phyloP scores from a whole-genome alignment of 2,888 invertebrate species.

The Xestia sexstrigata region DNA sequence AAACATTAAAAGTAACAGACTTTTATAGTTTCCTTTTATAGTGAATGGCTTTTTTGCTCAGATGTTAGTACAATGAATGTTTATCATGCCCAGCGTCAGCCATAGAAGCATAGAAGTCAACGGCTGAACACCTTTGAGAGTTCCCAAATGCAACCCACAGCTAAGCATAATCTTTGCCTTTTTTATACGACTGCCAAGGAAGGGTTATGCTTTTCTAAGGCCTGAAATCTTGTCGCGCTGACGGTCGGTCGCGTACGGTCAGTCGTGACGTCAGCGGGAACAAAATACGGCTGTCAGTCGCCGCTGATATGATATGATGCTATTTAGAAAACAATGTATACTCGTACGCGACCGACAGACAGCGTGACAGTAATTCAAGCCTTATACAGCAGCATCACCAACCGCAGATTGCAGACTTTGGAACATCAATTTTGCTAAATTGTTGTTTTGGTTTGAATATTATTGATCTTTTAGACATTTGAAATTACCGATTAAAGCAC shows the following conservation, averaged over 20 bases:
- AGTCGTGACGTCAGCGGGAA: too few relatives aligned
- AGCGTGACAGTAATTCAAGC: too few relatives aligned
- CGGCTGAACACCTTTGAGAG: not conserved
- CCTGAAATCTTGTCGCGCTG: too few relatives aligned
- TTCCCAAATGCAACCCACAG: not conserved
- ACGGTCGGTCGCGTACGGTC: too few relatives aligned
- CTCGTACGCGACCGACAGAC: too few relatives aligned
- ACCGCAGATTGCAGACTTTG: not conserved
- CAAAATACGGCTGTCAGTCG: too few relatives aligned
- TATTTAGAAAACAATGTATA: too few relatives aligned
- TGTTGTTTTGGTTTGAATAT: not conserved
- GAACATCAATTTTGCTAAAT: not conserved
- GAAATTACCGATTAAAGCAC: not conserved
- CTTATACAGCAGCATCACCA: not conserved
- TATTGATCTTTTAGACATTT: not conserved
- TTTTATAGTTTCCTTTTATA: not conserved
- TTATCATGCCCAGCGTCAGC: not conserved
- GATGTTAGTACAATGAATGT: not conserved
- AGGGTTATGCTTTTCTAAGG: too few relatives aligned
- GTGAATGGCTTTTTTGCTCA: not conserved
- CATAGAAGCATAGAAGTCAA: not conserved
- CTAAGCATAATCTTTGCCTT: not conserved
- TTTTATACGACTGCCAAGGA: not conserved
- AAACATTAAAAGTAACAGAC: not conserved
- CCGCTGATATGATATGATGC: too few relatives aligned